Evolutionary conservation across 2,888 invertebrate species (phyloP), one percentile per base, ranked within the genome.

Genomic region (Spilarctia lutea): DNA sequence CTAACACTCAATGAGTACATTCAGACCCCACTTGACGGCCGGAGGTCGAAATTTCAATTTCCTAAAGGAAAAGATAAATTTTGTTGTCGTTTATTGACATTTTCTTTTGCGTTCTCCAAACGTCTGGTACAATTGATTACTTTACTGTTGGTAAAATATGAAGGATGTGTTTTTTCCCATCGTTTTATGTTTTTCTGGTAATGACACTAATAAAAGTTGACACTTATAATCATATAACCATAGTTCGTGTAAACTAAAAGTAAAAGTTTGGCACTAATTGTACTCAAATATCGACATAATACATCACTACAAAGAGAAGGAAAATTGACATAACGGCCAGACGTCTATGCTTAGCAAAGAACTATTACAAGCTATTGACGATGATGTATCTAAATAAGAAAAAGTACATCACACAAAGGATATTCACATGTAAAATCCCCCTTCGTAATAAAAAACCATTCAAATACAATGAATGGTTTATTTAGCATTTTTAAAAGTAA

Each of bases 41-140:
- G 86, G 87, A 88, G 89, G 89, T 88, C 86, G 82, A 91, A 91
- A 92, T 91, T 93, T 91, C 93, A 94, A 93, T 93, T 93, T 93
- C 92, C 92, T 85, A 75, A 73, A 81, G 90, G 90, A 90, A 91
- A 86, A 91, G 90, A 93, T 93, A 92, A 91, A 92, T 91, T 92
- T 89, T 87, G 88, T 86, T 87, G 87, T 88, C 88, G 82, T 87
- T 87, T 90, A 90, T 91, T 91, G 91, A 91, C 89, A 89, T 88
- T 89, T 89, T 87, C 88, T 84, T 56, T 87, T 84, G 78, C 81
- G 79, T 79, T 85, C 80, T 79, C 81, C 83, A 87, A 85, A 83
- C 85, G 86, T 85, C 83, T 86, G 89, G 82, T 83, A 79, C 83
- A 83, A 92, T 91, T 91, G 92, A 92, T 92, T 90, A 87, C 89